A percentile compares a stretch with the other conserved stretches of the same genome.
Conservation (phyloP, 1,140 invertebrate species). For the Ectropis grisescens region DNA sequence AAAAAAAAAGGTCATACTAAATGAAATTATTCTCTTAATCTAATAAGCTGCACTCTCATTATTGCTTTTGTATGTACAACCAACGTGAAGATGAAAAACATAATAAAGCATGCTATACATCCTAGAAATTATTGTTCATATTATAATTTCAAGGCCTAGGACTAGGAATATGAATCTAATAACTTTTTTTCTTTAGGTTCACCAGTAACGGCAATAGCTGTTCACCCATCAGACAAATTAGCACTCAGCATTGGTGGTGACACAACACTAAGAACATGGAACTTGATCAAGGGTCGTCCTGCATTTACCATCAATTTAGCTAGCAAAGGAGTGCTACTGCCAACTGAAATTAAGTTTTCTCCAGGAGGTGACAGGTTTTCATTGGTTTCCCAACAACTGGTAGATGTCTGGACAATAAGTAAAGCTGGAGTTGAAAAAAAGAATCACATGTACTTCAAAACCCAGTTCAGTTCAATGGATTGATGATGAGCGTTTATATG, state of each 20-base stretch:
- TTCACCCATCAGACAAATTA: slow-evolving; percentile 92
- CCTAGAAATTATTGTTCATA: no score
- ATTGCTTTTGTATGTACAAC: no score
- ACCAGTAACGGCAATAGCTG: slow-evolving; percentile 77
- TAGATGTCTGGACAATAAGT: slow-evolving; percentile 84
- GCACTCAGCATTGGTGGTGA: slow-evolving; percentile 89
- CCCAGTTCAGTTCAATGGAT: slow-evolving; percentile 76
- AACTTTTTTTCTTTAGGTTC: slow-evolving; percentile 55
- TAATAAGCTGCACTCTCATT: no score
- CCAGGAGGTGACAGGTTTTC: slow-evolving; percentile 81
- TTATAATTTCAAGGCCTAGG: no score
- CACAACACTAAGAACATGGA: slow-evolving; percentile 90
- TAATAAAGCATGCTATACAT: no score
- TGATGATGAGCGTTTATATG: slow-evolving; percentile 73
- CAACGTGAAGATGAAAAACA: no score
- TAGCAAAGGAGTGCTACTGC: slow-evolving; percentile 72
- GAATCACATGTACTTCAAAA: slow-evolving; percentile 73
- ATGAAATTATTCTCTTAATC: no score
- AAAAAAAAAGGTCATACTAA: no score
- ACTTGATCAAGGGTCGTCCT: slow-evolving; percentile 90
- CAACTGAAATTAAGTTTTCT: slow-evolving; percentile 74
- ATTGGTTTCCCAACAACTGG: slow-evolving; percentile 75
- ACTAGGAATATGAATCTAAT: no score
- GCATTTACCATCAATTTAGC: slow-evolving; percentile 90
- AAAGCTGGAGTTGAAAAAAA: slow-evolving; percentile 76